Evolutionary conservation across 2,888 invertebrate species (phyloP).

Genomic region (Hydraecia micacea): DNA sequence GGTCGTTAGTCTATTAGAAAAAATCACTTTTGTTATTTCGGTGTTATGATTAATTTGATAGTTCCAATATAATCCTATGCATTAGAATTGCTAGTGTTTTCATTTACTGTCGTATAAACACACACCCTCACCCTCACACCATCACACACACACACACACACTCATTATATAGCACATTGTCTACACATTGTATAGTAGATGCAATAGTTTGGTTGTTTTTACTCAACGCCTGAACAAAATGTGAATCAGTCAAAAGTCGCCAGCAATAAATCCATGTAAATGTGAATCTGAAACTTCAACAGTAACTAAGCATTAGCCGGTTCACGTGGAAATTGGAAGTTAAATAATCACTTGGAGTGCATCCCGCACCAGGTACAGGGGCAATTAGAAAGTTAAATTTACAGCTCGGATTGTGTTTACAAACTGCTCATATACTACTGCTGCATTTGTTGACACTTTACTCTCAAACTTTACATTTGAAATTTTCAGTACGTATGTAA

Average conservation of each 20-base stretch:
- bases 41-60: too few species aligned
- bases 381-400: conserved; percentile 25
- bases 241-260: not conserved
- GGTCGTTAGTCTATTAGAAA: not conserved
- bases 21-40: not conserved
- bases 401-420: conserved; percentile 18
- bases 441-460: not conserved
- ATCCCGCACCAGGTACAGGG: not conserved
- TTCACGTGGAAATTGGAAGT: conserved; percentile 5
- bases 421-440: not conserved
- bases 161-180: too few species aligned
- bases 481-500: not conserved
- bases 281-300: conserved; percentile 4
- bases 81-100: too few species aligned
- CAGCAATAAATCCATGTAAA: not conserved
- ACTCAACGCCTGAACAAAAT: not conserved
- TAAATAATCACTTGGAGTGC: conserved; percentile 26
- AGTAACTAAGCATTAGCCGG: not conserved
- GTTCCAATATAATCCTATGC: too few species aligned
- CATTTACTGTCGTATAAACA: too few species aligned
- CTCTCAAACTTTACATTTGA: not conserved
- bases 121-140: too few species aligned
- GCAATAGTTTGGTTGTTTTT: not conserved
- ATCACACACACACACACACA: too few species aligned
- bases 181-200: not conserved